Evolutionary conservation across 1,140 invertebrate species (phyloP), one percentile per base, ranked within the genome.

Genomic region (Rhysida immarginata): DNA sequence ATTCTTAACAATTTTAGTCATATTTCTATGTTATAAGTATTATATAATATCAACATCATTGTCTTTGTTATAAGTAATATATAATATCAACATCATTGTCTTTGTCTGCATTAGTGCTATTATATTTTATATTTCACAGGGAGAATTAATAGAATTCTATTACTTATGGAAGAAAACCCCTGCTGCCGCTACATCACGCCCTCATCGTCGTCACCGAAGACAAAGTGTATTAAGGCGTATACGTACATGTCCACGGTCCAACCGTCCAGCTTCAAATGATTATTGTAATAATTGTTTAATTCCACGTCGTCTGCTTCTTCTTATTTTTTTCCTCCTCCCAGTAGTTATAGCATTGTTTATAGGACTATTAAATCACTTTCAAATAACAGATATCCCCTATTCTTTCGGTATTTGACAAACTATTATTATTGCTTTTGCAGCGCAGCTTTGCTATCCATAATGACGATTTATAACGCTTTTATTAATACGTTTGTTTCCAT

Each of bases 81-180:
- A 11, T n/a, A 41, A 11, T 13, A n/a, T 13, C n/a, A 11, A 41
- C 11, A 41, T 41, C 35, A 13, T 41, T 41, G 35, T 41, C 35
- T 41, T 11, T 41, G n/a, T 41, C n/a, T n/a, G n/a, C n/a, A n/a
- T n/a, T n/a, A n/a, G n/a, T 41, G 35, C 35, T 41, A 11, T 41
- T 41, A 11, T 41, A n/a, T 41, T 41, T 41, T 11, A 41, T 41
- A 13, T 46, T 35, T 75, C 76, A 24, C 68, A 87, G 84, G 82
- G 90, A 43, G 93, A 99, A 67, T 74, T 99, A 63, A 92, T 99
- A 25, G 93, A 97, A 68, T 99, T 91, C 75, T 99, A 99, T 73
- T 99, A 99, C 75, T 78, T 97, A 68, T 99, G 95, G 96, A 99
- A 99, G 76, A 99, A 99, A 75, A 97, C 94, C n/a, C 91, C 94